These are phyloP conservation scores for Lophochroa leadbeateri DNA, from an alignment of 2,113 vertebrate species.

Conservation along the genomic window DNA sequence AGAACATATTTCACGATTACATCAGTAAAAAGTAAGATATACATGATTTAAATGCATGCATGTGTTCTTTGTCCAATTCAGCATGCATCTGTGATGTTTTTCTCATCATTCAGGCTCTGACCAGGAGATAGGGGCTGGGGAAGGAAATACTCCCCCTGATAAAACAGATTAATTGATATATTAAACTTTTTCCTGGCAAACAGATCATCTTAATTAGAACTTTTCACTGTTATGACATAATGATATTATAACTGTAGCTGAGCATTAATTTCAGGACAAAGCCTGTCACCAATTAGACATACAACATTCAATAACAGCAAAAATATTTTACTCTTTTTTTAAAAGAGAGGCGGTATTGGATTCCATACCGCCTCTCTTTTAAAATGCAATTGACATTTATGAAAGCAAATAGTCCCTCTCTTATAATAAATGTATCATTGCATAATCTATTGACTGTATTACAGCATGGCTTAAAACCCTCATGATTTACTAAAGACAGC, in stretches of 20 bases:
- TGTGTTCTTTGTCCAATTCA: slow-evolving; percentile 76
- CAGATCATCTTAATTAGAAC: slow-evolving; percentile 63
- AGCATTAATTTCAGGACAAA: slow-evolving; percentile 52
- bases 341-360: background rate
- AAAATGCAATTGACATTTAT: background rate
- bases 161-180: slow-evolving; percentile 51
- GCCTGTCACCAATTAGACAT: slow-evolving; percentile 13
- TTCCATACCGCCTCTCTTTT: too few relatives aligned
- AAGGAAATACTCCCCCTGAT: slow-evolving; percentile 4
- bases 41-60: slow-evolving; percentile 79
- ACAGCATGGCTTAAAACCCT: background rate
- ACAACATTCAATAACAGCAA: background rate
- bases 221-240: slow-evolving; percentile 52
- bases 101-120: slow-evolving; percentile 54
- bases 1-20: slow-evolving; percentile 86
- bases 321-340: background rate
- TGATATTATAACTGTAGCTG: slow-evolving; percentile 37
- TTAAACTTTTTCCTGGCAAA: slow-evolving; percentile 45
- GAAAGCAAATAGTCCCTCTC: background rate
- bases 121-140: background rate
- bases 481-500: background rate
- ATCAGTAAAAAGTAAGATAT: slow-evolving; percentile 83
- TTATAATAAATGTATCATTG: background rate
- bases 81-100: slow-evolving; percentile 76
- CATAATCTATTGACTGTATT: background rate